Conservation (phyloP, 2,797 vertebrate species). For the Rallus crepitans region DNA sequence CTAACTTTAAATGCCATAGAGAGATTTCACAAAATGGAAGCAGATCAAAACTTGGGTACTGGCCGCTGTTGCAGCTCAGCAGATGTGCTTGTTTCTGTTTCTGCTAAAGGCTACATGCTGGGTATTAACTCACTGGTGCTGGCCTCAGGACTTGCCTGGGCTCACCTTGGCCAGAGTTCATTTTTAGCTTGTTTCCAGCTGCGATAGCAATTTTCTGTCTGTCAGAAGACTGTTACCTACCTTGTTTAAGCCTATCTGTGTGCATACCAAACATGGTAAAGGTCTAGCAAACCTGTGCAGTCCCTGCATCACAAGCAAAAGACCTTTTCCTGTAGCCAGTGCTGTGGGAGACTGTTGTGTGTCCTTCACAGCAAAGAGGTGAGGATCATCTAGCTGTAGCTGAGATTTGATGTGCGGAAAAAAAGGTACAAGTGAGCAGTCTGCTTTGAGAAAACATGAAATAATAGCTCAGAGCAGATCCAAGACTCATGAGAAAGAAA, state of each 20-base stretch:
- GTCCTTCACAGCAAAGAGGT: background rate
- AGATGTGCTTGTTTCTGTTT: background rate
- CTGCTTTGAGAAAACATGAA: background rate
- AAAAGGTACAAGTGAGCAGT: background rate
- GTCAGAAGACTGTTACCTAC: background rate
- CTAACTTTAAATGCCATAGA: background rate
- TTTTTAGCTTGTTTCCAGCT: background rate
- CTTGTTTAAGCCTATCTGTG: background rate
- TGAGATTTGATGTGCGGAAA: background rate
- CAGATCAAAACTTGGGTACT: background rate
- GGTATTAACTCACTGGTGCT: background rate
- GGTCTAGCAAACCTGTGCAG: background rate
- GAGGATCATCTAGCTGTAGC: background rate
- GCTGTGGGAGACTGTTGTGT: background rate
- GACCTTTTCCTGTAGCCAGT: background rate
- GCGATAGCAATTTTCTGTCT: background rate
- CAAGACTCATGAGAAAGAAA: background rate
- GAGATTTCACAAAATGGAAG: background rate
- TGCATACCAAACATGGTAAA: background rate
- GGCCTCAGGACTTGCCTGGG: background rate
- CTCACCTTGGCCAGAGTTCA: background rate
- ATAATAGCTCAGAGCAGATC: background rate
- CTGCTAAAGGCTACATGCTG: background rate
- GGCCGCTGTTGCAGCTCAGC: background rate
- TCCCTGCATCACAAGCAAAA: background rate